These are phyloP conservation scores for Mycalesis mineus DNA, from an alignment of 2,888 invertebrate species.

Conservation along the genomic window DNA sequence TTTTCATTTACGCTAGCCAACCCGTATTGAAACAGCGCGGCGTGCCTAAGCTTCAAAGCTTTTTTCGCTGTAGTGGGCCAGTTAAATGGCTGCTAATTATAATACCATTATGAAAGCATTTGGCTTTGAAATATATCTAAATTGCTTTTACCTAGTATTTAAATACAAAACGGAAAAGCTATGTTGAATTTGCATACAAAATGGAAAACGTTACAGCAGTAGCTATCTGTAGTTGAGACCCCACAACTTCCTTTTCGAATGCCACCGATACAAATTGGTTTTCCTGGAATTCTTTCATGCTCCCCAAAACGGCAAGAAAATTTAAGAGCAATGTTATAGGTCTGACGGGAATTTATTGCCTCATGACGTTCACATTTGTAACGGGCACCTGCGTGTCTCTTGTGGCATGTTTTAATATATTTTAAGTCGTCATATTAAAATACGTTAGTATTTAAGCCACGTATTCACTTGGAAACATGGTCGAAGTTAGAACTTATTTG, in stretches of 20 bases:
- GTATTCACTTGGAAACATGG: background rate
- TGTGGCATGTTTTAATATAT: background rate
- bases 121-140: no score
- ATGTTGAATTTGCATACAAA: no score
- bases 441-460: background rate
- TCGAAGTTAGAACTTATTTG: background rate
- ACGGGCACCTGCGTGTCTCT: background rate
- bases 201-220: no score
- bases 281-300: conserved; percentile 17
- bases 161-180: no score
- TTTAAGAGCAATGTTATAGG: conserved; percentile 14
- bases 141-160: no score
- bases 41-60: no score
- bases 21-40: no score
- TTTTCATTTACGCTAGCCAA: no score
- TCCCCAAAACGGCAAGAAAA: conserved; percentile 10
- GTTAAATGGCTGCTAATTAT: no score
- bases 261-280: conserved; percentile 17
- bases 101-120: no score
- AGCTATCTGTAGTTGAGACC: background rate
- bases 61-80: no score
- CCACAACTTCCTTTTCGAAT: background rate
- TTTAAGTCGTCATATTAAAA: no score
- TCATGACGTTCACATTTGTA: conserved; percentile 14
- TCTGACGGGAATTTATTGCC: conserved; percentile 21